A percentile compares a stretch with the other conserved stretches of the same genome.
Conservation (phyloP, 1,140 invertebrate species). For the Melanaphis sacchari region DNA sequence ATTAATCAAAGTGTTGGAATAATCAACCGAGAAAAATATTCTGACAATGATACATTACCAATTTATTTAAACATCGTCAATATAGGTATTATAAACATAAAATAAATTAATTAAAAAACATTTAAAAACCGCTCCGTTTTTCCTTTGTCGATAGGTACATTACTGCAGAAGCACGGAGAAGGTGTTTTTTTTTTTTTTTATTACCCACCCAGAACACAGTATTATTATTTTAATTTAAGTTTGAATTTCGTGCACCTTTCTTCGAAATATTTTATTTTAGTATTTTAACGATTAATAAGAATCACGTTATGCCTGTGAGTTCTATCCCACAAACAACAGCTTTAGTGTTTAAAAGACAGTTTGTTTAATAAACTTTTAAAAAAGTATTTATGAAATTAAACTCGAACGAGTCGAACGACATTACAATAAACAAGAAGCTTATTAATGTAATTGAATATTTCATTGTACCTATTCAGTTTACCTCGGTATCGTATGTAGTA, state of each 20-base stretch:
- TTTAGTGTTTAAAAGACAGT: background rate
- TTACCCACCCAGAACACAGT: background rate
- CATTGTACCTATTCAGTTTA: background rate
- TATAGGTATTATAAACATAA: background rate
- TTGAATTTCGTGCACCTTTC: background rate
- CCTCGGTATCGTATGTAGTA: background rate
- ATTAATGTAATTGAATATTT: background rate
- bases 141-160: background rate
- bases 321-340: background rate
- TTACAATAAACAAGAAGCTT: background rate
- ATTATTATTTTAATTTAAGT: background rate
- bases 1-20: background rate
- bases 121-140: background rate
- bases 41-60: constrained; percentile 13
- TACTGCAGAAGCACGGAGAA: background rate
- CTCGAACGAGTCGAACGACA: background rate
- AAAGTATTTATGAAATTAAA: background rate
- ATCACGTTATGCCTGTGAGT: background rate
- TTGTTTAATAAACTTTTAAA: background rate
- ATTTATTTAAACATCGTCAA: background rate
- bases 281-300: background rate
- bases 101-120: constrained; percentile 7
- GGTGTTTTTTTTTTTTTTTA: background rate
- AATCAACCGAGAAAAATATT: background rate
- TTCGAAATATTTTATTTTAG: background rate